phyloP scores from a whole-genome alignment of 2,113 vertebrate species.

The Tragelaphus strepsiceros region DNA sequence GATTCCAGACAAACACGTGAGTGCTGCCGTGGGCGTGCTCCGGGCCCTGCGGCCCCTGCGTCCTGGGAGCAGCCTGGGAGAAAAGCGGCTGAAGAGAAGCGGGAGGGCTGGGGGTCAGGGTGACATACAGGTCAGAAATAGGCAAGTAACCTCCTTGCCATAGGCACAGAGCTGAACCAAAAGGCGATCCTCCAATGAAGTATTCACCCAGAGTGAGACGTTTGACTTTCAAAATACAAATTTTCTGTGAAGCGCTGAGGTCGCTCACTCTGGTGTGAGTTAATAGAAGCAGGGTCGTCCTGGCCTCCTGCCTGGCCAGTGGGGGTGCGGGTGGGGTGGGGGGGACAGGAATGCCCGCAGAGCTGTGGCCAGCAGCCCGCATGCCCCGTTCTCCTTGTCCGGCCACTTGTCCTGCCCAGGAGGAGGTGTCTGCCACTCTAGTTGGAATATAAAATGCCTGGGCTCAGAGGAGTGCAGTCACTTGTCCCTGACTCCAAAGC shows the following conservation, averaged over 20 bases:
- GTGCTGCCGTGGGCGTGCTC: conserved; percentile 2
- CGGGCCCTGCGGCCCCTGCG: fast-evolving
- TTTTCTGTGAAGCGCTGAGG: background rate
- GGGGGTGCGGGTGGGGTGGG: background rate
- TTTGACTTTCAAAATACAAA: background rate
- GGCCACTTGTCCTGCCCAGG: too few relatives aligned
- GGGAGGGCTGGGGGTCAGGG: fast-evolving
- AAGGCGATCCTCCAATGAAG: background rate
- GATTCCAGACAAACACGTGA: conserved; percentile 88
- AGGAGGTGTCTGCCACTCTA: background rate
- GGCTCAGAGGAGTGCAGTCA: background rate
- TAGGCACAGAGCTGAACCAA: background rate
- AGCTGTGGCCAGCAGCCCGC: too few relatives aligned
- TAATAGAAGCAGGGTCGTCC: background rate
- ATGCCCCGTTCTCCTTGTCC: background rate
- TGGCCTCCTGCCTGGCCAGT: background rate
- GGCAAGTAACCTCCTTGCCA: background rate
- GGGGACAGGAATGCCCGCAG: background rate
- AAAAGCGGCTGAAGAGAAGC: background rate
- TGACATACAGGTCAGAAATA: background rate
- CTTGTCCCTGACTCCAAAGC: background rate
- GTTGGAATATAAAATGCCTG: background rate
- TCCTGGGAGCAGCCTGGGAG: too few relatives aligned
- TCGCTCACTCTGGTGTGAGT: background rate
- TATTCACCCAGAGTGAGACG: background rate